Base-by-base conservation (phyloP, 2,888 invertebrate genomes). In the Ephialtes manifestator region DNA sequence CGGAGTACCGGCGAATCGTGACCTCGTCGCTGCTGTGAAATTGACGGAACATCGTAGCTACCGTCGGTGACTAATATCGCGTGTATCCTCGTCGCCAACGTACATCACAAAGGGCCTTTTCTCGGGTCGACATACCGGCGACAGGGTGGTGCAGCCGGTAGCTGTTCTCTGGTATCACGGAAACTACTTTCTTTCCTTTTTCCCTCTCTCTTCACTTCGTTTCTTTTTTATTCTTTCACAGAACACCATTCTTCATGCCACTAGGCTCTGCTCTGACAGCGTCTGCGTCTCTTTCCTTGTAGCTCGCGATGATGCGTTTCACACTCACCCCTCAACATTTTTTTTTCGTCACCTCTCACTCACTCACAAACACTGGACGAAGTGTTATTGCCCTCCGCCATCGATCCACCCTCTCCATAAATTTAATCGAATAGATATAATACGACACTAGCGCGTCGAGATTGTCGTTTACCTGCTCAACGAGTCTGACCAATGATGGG, bases 71-170 rank as follows among this genome's bases (percentile, higher is more conserved):
- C 68, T 74, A 51, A 81, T 58, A 71, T 74, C 68, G 68, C 53
- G 81, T 60, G 71, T 51, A 31, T 63, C 55, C 55, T 55, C 55
- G 65, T 55, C 60, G 46, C 39, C 46, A 43, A 7, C 43, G 58
- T 31, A 39, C 67, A 43, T 31, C 53, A 68, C 74, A 78, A 81
- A 63, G 74, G 48, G 13, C 8, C 51, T 48, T 46, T 65, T 77
- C 51, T 53, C 46, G 48, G 43, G 67, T 71, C 78, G 63, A 81
- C 84, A 72, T 58, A 68, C 70, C 76, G 76, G 58, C 70, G 63
- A 35, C 77, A 31, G 63, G 46, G 53, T 55, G 60, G 51, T 13
- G 39, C 20, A 71, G 77, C 67, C 77, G 60, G 46, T 63, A 48
- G 68, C 70, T 51, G 68, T 70, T 77, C 53, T 72, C 81, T 53